Percentiles rank a stretch among this genome's conserved stretches.
phyloP scores from a whole-genome alignment of 2,797 vertebrate genomes.

The Lerista edwardsae region DNA sequence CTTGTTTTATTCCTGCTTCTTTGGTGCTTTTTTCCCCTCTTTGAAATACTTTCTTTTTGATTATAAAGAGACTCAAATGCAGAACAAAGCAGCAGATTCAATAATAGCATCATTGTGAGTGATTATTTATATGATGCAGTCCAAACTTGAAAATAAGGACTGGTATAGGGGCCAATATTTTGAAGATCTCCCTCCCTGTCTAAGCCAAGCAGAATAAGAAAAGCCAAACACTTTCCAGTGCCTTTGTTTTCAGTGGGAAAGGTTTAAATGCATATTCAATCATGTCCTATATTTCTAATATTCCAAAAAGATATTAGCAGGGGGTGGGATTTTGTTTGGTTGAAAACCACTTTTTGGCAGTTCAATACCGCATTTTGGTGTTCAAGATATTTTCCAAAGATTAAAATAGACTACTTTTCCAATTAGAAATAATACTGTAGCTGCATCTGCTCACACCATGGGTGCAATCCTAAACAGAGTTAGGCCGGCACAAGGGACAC shows the following conservation, averaged over 20 bases:
- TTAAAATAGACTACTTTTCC: no score
- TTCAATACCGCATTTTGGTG: no score
- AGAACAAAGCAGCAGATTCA: not conserved
- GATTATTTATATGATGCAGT: not conserved
- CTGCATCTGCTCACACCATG: no score
- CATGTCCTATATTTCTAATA: not conserved
- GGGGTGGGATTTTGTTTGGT: no score
- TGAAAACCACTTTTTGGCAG: no score
- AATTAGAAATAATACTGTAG: no score
- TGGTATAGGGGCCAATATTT: not conserved
- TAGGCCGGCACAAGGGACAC: no score
- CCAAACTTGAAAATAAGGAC: not conserved
- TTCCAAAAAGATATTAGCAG: not conserved
- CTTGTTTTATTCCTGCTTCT: not conserved
- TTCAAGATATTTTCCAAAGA: no score
- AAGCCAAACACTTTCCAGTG: not conserved
- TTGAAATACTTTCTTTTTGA: not conserved
- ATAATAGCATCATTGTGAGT: no score
- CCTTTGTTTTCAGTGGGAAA: not conserved
- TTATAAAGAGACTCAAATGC: not conserved
- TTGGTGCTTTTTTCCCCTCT: not conserved
- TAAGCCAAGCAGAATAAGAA: not conserved
- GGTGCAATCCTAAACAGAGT: no score
- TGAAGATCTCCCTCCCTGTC: not conserved
- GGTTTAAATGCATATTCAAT: not conserved